Evolutionary conservation across 2,888 invertebrate species (phyloP), one percentile per base, ranked within the genome.

Genomic region (Eristalis arbustorum): DNA sequence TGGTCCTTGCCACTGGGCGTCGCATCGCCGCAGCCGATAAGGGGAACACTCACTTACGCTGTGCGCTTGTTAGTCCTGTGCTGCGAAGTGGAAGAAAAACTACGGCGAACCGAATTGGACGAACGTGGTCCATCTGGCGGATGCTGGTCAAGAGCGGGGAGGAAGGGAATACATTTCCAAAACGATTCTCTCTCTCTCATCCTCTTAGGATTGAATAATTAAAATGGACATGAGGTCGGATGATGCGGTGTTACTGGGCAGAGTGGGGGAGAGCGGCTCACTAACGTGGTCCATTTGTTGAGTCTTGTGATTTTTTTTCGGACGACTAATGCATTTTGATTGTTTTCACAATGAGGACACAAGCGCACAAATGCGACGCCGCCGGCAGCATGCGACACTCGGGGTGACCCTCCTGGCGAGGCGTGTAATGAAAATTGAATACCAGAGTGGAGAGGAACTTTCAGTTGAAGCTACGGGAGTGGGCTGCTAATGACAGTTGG

Each of bases 121-220:
- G 14, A 42, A 14, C 42, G 18, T 42, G 42, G 11, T 18, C 57
- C 10, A 14, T 22, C 22, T 31, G 31, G 8, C 37, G 25, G 40
- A 10, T 14, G 59, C 13, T 10, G 22, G 57, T 22, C 22, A 8
- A 22, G 18, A 22, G 40, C 25, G 31, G 31, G 6, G 0, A 31
- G 31, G 14, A 3, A 18, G 49, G 64, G 68, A 31, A 42, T 34
- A 64, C 42, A 83, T 63, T 79, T 82, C 78, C 64, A 64, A 59
- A 85, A 49, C 49, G 49, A 49, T 49, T 49, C 49, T 18, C 5
- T 14, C 42, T 42, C n/a, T 82, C 74, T 74, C 81, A 85, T 79
- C 82, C 78, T 81, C 81, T 78, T 81, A 66, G 74, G 78, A 78
- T 77, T 87, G 87, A 87, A 87, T 87, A 87, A 87, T 87, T 87